These are phyloP conservation scores for Trinorchestia longiramus DNA, from an alignment of 1,140 invertebrate genomes.

Conservation along the genomic window DNA sequence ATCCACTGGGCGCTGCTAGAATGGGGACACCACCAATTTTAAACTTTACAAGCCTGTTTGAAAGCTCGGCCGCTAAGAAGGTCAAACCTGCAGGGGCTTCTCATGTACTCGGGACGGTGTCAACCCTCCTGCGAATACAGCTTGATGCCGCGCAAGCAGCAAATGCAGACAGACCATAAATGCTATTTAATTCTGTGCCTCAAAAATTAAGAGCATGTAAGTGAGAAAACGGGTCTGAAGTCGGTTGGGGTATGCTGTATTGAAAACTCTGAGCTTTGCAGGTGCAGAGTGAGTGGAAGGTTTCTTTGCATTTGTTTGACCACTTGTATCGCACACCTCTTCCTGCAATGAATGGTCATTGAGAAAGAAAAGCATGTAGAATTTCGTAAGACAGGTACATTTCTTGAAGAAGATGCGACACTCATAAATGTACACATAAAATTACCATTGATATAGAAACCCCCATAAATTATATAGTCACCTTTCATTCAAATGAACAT, in stretches of 20 bases:
- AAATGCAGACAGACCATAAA: not conserved
- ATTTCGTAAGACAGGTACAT: not conserved
- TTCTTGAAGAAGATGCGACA: not conserved
- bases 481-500: not conserved
- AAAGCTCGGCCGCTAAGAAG: conserved; percentile 5
- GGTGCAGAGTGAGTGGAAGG: not conserved
- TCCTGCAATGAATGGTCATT: not conserved
- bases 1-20: not conserved
- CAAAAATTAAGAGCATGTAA: not conserved
- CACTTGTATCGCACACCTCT: not conserved
- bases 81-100: not conserved
- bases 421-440: not conserved
- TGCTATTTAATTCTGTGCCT: not conserved
- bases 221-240: not conserved
- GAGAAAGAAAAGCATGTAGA: not conserved
- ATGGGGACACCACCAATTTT: not conserved
- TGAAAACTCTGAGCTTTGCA: not conserved
- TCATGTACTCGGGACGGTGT: not conserved
- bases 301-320: not conserved
- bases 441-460: not conserved
- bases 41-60: not conserved
- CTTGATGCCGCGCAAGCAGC: not conserved
- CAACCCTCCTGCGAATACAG: not conserved
- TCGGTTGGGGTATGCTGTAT: not conserved
- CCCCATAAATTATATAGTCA: not conserved